phyloP scores from a whole-genome alignment of 2,797 vertebrate species.

The Poecilia picta region DNA sequence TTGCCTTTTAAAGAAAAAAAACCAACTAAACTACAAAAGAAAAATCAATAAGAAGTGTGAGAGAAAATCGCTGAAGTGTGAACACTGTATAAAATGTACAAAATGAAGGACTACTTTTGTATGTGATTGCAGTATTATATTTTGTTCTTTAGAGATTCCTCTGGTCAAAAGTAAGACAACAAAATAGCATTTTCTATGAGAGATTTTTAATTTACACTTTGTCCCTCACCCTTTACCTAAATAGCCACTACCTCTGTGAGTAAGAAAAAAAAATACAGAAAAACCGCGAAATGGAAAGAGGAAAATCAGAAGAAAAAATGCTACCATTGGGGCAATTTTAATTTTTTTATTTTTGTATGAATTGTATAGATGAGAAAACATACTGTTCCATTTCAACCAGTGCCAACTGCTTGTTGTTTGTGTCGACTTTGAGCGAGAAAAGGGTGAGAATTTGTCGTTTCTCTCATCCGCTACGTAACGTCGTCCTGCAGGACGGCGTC shows the following conservation, averaged over 20 bases:
- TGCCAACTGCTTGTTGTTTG: constrained; percentile 78
- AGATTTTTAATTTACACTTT: constrained; percentile 79
- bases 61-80: constrained; percentile 73
- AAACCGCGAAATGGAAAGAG: constrained; percentile 72
- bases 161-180: constrained; percentile 72
- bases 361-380: constrained; percentile 81
- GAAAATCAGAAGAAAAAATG: constrained; percentile 72
- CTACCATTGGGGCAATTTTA: constrained; percentile 78
- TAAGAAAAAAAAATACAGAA: constrained; percentile 41
- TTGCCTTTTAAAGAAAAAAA: constrained; percentile 79
- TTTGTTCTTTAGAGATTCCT: constrained; percentile 87
- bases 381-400: constrained; percentile 79
- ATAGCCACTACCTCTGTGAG: constrained; percentile 87
- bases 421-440: constrained; percentile 70
- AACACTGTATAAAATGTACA: constrained; percentile 86
- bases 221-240: constrained; percentile 78
- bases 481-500: constrained; percentile 56
- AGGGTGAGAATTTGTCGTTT: constrained; percentile 65
- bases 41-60: constrained; percentile 58
- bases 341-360: constrained; percentile 87
- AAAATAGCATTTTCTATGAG: constrained; percentile 78
- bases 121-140: constrained; percentile 99
- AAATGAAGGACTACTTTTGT: constrained; percentile 99
- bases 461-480: constrained; percentile 64
- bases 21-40: constrained; percentile 38